phyloP scores from a whole-genome alignment of 2,113 vertebrate species.

The Vombatus ursinus region DNA sequence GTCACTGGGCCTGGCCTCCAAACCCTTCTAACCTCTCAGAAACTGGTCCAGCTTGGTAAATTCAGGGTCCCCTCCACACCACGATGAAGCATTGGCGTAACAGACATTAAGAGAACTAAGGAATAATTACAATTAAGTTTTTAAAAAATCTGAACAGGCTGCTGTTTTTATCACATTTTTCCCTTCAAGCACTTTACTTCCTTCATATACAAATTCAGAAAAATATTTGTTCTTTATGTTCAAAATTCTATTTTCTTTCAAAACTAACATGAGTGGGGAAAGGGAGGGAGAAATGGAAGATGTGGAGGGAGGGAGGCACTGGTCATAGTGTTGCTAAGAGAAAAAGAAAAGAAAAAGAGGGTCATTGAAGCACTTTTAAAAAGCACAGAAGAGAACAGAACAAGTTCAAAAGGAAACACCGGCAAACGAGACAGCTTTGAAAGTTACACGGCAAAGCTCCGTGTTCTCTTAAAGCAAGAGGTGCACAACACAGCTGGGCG shows the following conservation, averaged over 20 bases:
- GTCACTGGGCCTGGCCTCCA: not conserved
- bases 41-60: not conserved
- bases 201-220: not conserved
- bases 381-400: not conserved
- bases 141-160: not conserved
- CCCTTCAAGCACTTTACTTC: not conserved
- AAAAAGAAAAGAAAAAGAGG: not conserved
- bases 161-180: not conserved
- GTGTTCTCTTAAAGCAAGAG: not conserved
- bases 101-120: too few species aligned
- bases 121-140: not conserved
- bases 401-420: not conserved
- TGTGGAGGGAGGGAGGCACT: too few species aligned
- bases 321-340: not conserved
- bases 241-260: not conserved
- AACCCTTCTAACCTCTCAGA: not conserved
- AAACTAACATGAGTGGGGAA: not conserved
- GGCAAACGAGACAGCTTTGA: not conserved
- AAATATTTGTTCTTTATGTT: not conserved
- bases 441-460: not conserved
- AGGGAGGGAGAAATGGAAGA: not conserved
- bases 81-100: not conserved
- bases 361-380: not conserved
- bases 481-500: not conserved
- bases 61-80: not conserved